These are phyloP conservation scores for Channa maculata DNA, from an alignment of 2,113 vertebrate species.

Conservation along the genomic window DNA sequence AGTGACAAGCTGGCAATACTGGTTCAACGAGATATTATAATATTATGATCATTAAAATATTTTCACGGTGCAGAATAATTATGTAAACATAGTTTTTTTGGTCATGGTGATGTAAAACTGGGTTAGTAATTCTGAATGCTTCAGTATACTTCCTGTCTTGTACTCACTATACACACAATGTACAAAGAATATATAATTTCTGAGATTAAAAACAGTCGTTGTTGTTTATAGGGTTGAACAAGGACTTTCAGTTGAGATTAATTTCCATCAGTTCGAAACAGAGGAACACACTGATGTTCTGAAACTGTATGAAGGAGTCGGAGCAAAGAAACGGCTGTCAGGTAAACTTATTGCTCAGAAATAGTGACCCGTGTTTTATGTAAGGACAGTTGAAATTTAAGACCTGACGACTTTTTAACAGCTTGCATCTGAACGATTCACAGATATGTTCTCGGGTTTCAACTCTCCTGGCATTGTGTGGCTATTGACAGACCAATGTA, in stretches of 20 bases:
- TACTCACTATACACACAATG: background rate
- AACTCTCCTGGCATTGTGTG: slow-evolving; percentile 79
- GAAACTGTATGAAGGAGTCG: slow-evolving; percentile 75
- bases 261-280: slow-evolving; percentile 70
- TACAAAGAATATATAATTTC: background rate
- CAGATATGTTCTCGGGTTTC: slow-evolving; percentile 86
- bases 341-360: slow-evolving; percentile 45
- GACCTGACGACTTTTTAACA: background rate
- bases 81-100: too few relatives aligned
- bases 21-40: too few relatives aligned
- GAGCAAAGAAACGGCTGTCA: slow-evolving; percentile 50
- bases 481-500: slow-evolving; percentile 88
- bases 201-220: background rate
- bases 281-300: slow-evolving; percentile 58
- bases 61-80: too few relatives aligned
- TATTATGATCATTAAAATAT: too few relatives aligned
- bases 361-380: too few relatives aligned
- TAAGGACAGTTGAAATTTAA: too few relatives aligned
- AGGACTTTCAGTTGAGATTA: slow-evolving; percentile 69
- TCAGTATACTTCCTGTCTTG: too few relatives aligned
- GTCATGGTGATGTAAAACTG: too few relatives aligned
- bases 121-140: too few relatives aligned
- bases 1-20: too few relatives aligned
- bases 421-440: background rate
- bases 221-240: slow-evolving; percentile 56